Evolutionary conservation across 1,140 invertebrate genomes (phyloP).

Genomic region (Cydia fagiglandana): DNA sequence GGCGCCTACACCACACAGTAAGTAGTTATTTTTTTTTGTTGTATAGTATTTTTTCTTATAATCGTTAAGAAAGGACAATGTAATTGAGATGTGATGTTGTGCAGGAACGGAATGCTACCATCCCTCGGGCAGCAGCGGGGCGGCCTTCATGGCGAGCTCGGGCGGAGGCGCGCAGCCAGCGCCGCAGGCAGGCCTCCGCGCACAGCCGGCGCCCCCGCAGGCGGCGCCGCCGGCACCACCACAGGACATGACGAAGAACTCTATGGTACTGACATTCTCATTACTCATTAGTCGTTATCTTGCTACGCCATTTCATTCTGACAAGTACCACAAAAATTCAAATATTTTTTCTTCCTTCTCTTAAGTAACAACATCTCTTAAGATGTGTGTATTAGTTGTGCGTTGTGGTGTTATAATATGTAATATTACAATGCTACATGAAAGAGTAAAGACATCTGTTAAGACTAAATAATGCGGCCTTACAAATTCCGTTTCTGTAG

Average conservation of each 20-base stretch:
- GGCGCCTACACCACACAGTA: constrained; percentile 74
- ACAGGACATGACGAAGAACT: constrained; percentile 65
- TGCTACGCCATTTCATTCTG: neutral
- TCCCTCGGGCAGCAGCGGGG: constrained; percentile 52
- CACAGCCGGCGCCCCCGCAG: constrained; percentile 60
- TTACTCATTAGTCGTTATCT: neutral
- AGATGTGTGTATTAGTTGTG: too few relatives aligned
- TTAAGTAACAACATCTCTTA: too few relatives aligned
- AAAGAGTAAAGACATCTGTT: too few relatives aligned
- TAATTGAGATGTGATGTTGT: constrained; percentile 32
- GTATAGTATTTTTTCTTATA: neutral
- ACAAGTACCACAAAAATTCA: neutral
- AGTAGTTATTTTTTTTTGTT: constrained; percentile 44
- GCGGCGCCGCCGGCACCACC: constrained; percentile 66
- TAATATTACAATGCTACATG: too few relatives aligned
- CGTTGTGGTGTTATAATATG: too few relatives aligned
- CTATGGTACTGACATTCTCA: constrained; percentile 51
- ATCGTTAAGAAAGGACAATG: neutral
- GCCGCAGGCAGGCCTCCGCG: constrained; percentile 50
- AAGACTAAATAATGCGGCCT: too few relatives aligned
- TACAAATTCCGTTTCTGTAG: too few relatives aligned
- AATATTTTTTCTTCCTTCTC: too few relatives aligned
- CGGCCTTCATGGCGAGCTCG: constrained; percentile 56
- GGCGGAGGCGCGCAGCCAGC: constrained; percentile 49
- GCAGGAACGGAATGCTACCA: constrained; percentile 70